Conservation (phyloP, 2,797 vertebrate genomes). For the Cyclopterus lumpus region DNA sequence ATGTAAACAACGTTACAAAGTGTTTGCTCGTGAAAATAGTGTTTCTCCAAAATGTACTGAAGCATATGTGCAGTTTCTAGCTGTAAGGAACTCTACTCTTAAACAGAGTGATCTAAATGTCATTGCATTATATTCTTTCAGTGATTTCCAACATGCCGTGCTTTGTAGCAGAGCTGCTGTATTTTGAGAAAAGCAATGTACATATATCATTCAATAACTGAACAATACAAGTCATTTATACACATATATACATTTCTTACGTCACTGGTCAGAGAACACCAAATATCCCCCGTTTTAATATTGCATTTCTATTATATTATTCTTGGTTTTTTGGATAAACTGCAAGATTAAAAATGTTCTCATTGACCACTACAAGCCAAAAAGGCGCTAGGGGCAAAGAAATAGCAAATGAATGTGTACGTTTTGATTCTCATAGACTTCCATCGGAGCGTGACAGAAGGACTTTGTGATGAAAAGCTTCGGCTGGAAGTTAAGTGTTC, state of each 20-base stretch:
- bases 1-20: slow-evolving; percentile 23
- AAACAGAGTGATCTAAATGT: neutral
- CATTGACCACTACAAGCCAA: neutral
- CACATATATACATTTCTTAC: neutral
- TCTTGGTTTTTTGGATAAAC: neutral
- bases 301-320: neutral
- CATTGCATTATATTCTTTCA: neutral
- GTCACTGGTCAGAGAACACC: neutral
- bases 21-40: neutral
- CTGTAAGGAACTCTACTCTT: neutral
- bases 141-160: neutral
- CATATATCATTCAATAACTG: neutral
- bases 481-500: neutral
- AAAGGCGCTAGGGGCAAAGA: neutral
- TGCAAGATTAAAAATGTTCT: neutral
- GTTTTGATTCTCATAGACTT: neutral
- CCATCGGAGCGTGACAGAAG: neutral
- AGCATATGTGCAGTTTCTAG: slow-evolving; percentile 9
- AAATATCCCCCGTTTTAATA: neutral
- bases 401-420: neutral
- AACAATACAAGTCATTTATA: neutral
- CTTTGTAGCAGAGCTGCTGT: neutral
- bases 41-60: neutral
- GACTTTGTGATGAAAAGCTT: neutral
- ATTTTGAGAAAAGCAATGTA: neutral